Percentiles rank a stretch among this genome's conserved stretches.
Conservation (phyloP, 2,797 vertebrate genomes). For the Phaenicophaeus curvirostris region DNA sequence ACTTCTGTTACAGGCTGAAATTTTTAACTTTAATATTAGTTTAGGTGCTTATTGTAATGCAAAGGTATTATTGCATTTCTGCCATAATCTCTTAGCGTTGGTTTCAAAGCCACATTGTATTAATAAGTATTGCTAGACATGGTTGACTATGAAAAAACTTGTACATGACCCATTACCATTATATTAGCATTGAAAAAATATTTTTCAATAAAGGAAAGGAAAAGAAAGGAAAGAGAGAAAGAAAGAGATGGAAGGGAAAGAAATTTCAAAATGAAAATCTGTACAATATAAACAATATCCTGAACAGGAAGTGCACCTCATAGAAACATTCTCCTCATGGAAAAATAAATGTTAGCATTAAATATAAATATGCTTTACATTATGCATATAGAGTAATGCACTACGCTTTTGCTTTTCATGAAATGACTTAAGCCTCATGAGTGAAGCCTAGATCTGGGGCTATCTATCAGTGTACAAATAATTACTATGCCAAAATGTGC, state of each 20-base stretch:
- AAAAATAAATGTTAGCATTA: slow-evolving; percentile 46
- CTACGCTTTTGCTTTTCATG: slow-evolving; percentile 22
- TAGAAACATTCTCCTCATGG: background rate
- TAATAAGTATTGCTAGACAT: background rate
- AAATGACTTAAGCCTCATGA: slow-evolving; percentile 28
- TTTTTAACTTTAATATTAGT: background rate
- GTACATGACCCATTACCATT: background rate
- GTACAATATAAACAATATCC: slow-evolving; percentile 24
- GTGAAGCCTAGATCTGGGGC: slow-evolving; percentile 39
- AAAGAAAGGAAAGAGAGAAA: background rate
- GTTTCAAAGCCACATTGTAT: background rate
- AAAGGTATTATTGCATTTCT: background rate
- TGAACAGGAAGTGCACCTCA: background rate
- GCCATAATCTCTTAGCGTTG: background rate
- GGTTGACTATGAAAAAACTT: background rate
- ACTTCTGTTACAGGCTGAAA: background rate
- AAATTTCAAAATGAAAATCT: background rate
- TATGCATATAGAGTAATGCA: slow-evolving; percentile 55
- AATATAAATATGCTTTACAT: slow-evolving; percentile 55
- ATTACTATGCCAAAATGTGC: slow-evolving; percentile 28
- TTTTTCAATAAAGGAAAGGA: background rate
- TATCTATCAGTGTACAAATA: slow-evolving; percentile 20
- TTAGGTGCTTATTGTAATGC: background rate
- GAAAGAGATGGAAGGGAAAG: background rate
- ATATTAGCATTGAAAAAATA: background rate